A percentile compares a stretch with the other conserved stretches of the same genome.
These are phyloP conservation scores for Eueides isabella DNA, from an alignment of 1,140 invertebrate genomes.

Conservation along the genomic window DNA sequence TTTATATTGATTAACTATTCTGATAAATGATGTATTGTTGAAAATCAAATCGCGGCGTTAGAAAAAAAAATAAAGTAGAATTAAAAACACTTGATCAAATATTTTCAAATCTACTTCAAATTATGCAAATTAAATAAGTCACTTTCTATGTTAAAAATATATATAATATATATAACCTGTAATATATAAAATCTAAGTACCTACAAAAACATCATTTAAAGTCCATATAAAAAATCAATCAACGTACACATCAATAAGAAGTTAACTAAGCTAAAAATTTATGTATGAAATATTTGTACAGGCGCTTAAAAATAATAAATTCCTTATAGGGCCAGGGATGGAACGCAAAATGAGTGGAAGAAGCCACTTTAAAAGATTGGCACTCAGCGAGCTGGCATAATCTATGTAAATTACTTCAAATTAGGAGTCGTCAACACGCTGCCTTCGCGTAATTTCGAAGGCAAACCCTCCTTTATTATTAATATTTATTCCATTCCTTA, in stretches of 20 bases:
- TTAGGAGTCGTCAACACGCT: constrained; percentile 79
- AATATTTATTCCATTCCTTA: constrained; percentile 79
- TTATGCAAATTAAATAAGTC: no score
- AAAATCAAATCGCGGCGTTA: no score
- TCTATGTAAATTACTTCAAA: constrained; percentile 81
- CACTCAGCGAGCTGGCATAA: constrained; percentile 80
- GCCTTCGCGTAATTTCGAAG: constrained; percentile 72
- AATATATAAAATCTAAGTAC: no score
- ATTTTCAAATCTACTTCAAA: no score
- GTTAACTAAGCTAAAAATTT: constrained; percentile 43
- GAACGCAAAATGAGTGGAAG: constrained; percentile 74
- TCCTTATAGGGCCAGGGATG: constrained; percentile 61
- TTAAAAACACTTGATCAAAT: no score
- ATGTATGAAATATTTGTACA: constrained; percentile 56
- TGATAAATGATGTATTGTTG: no score
- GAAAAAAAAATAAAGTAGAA: no score
- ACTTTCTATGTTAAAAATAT: no score
- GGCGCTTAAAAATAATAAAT: constrained; percentile 68
- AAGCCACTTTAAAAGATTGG: constrained; percentile 81
- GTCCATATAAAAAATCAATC: not conserved
- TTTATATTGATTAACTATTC: not conserved
- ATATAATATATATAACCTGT: no score
- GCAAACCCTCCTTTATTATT: constrained; percentile 80
- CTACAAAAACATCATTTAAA: no score
- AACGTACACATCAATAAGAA: constrained; percentile 33